phyloP scores from a whole-genome alignment of 2,113 vertebrate species.

The Amblyopsis rosae region DNA sequence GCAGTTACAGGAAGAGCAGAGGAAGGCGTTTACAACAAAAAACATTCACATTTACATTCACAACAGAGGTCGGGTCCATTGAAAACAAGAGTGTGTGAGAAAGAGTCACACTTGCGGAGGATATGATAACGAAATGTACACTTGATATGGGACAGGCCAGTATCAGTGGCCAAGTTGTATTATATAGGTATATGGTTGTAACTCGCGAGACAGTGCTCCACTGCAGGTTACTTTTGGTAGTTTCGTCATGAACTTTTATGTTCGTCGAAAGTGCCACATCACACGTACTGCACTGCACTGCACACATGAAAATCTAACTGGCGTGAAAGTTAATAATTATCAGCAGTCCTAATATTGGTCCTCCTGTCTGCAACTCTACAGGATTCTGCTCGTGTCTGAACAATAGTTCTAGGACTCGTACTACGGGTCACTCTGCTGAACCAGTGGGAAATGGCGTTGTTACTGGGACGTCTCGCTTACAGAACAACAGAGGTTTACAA shows the following conservation, averaged over 20 bases:
- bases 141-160: no score
- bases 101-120: no score
- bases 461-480: slow-evolving; percentile 19
- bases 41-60: slow-evolving; percentile 3
- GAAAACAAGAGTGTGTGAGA: not conserved
- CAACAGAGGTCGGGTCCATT: not conserved
- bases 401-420: no score
- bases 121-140: not conserved
- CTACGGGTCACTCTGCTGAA: not conserved
- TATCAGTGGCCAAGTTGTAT: no score
- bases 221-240: slow-evolving; percentile 17
- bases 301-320: not conserved
- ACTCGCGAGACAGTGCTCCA: no score
- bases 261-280: slow-evolving; percentile 23
- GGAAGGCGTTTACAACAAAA: slow-evolving; percentile 73
- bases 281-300: no score
- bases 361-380: not conserved
- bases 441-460: slow-evolving; percentile 30
- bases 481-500: not conserved
- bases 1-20: slow-evolving; percentile 44
- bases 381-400: not conserved
- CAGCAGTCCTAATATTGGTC: not conserved
- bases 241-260: slow-evolving; percentile 36
- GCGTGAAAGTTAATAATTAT: not conserved
- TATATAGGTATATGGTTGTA: no score